Base-by-base conservation (phyloP, 1,140 invertebrate genomes). In the Euura saliciscinereae region DNA sequence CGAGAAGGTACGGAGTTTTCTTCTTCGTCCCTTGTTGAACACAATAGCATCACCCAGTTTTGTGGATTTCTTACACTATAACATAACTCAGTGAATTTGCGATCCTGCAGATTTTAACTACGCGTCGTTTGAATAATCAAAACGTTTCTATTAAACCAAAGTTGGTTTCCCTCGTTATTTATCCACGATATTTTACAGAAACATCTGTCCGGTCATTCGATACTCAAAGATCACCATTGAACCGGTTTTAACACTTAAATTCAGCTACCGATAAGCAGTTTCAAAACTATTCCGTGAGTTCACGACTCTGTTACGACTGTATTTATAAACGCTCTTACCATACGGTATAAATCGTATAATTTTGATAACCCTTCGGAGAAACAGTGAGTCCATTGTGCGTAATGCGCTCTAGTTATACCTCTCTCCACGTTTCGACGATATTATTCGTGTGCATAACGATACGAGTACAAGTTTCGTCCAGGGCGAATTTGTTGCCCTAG, bases 171-270 rank as follows among this genome's bases (percentile, higher is more conserved):
- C 28, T 28, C 28, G 28, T 28, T 28, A 28, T 28, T 28, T 28
- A 28, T 28, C 28, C 1, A 28, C 28, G 28, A 28, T 28, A 28
- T 28, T 28, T 28, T 28, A 11, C 51, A n/a, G 51, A n/a, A 59
- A 59, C 51, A 59, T 59, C 51, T 59, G 51, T 59, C 51, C 8
- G 13, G 51, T 59, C 51, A 59, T 59, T 59, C 51, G 51, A 59
- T 59, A 11, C 51, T 59, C 13, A 3, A n/a, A 11, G 51, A 59
- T 59, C 51, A n/a, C 51, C 51, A 59, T 11, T 59, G 3, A 59
- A 59, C 51, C 51, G 51, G 51, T 59, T 59, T 59, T 28, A 59
- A 11, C 51, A n/a, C 51, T 59, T 59, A 8, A n/a, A 59, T 8
- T 28, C 28, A 28, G 28, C 28, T 28, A 28, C 28, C 28, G n/a